Evolutionary conservation across 2,888 invertebrate genomes (phyloP).

Genomic region (Eupithecia centaureata): DNA sequence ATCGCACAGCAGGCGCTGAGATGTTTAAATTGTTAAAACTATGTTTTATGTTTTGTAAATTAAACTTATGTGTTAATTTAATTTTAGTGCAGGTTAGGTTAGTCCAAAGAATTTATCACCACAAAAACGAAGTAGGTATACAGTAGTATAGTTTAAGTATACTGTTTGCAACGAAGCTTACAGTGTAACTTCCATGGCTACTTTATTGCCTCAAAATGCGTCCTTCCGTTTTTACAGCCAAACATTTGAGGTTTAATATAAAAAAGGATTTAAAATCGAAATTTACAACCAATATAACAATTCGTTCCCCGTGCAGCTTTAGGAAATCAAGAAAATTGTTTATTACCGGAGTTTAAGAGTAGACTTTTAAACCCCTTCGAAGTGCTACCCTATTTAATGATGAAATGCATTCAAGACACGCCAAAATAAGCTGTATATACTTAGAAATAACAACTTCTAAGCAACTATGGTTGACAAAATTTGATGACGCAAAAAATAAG

Average conservation of each 20-base stretch:
- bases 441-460: background rate
- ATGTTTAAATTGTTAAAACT: too few relatives aligned
- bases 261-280: background rate
- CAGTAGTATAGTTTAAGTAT: too few relatives aligned
- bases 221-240: conserved; percentile 9
- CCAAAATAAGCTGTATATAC: background rate
- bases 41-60: too few relatives aligned
- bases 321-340: conserved; percentile 58
- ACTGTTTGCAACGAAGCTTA: too few relatives aligned
- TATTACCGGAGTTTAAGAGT: too few relatives aligned
- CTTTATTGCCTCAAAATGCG: background rate
- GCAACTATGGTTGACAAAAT: background rate
- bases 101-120: too few relatives aligned
- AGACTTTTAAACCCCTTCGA: conserved; percentile 57
- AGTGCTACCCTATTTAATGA: conserved; percentile 56
- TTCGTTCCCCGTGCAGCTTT: conserved; percentile 53
- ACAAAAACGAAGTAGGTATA: too few relatives aligned
- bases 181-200: background rate
- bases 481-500: background rate
- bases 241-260: background rate
- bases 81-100: too few relatives aligned
- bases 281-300: conserved; percentile 47
- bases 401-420: background rate
- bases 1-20: too few relatives aligned
- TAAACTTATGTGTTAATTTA: too few relatives aligned